A percentile compares a stretch with the other conserved stretches of the same genome.
Evolutionary conservation across 2,113 vertebrate genomes (phyloP).

Genomic region (Heterocephalus glaber): DNA sequence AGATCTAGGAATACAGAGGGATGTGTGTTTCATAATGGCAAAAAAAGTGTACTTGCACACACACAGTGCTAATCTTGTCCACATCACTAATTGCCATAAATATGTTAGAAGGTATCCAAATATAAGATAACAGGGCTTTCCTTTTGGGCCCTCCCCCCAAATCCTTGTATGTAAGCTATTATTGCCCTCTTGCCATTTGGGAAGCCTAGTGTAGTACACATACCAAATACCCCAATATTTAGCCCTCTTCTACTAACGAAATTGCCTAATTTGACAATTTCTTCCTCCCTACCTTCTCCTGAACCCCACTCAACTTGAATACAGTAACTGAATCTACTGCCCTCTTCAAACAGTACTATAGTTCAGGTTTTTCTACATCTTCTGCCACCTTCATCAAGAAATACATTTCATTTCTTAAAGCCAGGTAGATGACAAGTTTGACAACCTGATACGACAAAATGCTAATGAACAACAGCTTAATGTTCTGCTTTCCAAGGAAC

Average conservation of each 20-base stretch:
- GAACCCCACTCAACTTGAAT: neutral
- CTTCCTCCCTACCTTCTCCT: neutral
- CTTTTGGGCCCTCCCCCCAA: neutral
- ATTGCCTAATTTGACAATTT: neutral
- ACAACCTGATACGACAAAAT: neutral
- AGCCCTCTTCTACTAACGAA: neutral
- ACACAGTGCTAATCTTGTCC: neutral
- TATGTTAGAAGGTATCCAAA: neutral
- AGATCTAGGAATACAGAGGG: neutral
- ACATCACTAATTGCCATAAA: neutral
- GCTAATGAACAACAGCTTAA: neutral
- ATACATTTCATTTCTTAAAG: neutral
- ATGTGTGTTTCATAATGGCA: neutral
- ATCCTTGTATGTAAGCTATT: neutral
- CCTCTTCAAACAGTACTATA: neutral
- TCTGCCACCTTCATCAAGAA: neutral
- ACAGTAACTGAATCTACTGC: neutral
- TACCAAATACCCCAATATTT: neutral
- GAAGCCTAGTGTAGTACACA: neutral
- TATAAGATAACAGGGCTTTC: neutral
- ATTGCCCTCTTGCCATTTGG: neutral
- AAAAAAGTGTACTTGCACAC: neutral
- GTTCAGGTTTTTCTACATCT: neutral
- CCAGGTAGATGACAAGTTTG: neutral
- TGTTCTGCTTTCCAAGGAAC: neutral